A percentile compares a stretch with the other conserved stretches of the same genome.
These are phyloP conservation scores for Diaperis boleti DNA, from an alignment of 2,888 invertebrate species.

Conservation along the genomic window DNA sequence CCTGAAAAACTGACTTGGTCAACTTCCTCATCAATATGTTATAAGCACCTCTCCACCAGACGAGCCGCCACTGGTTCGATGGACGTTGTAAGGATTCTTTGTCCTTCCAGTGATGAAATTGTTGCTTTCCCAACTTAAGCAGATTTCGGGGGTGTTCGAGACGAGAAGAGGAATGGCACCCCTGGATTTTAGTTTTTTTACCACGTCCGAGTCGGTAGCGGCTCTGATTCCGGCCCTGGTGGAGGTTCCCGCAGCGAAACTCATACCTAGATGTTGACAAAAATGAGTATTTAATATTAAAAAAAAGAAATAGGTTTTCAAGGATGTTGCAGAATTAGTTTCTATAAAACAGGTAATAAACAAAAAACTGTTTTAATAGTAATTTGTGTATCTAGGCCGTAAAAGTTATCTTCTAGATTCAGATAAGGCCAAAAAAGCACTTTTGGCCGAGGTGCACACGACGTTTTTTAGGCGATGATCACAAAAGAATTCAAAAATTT, in stretches of 20 bases:
- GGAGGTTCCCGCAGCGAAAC: conserved; percentile 59
- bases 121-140: conserved; percentile 71
- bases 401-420: too few relatives aligned
- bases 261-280: conserved; percentile 60
- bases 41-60: conserved; percentile 71
- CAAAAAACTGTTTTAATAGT: too few relatives aligned
- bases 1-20: conserved; percentile 65
- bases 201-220: conserved; percentile 68
- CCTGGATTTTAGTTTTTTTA: conserved; percentile 67
- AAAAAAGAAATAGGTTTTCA: too few relatives aligned
- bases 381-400: too few relatives aligned
- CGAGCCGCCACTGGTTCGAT: conserved; percentile 73
- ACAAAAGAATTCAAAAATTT: too few relatives aligned
- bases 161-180: conserved; percentile 74
- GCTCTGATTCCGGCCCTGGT: conserved; percentile 62
- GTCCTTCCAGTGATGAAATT: conserved; percentile 74
- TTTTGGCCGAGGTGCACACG: too few relatives aligned
- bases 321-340: too few relatives aligned
- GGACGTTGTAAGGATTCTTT: conserved; percentile 74
- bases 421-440: too few relatives aligned
- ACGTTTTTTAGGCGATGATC: too few relatives aligned
- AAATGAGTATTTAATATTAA: too few relatives aligned
- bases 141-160: conserved; percentile 75
- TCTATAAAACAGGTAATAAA: too few relatives aligned
- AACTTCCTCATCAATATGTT: background rate